Evolutionary conservation across 30 jellyfish, hydroid and myxozoan species (phyloP).

Genomic region (Calvadosia cruxmelitensis): DNA sequence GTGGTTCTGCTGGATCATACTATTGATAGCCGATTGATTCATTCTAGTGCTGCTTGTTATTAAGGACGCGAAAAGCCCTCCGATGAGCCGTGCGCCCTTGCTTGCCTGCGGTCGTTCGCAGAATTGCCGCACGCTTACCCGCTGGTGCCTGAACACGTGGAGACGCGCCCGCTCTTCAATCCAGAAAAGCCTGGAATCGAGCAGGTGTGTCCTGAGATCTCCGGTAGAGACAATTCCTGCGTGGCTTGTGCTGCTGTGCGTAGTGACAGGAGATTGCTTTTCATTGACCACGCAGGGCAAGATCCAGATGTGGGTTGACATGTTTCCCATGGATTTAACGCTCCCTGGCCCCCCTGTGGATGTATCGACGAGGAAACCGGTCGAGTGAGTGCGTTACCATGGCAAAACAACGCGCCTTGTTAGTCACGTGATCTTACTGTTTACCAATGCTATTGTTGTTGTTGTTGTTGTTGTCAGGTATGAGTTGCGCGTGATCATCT

Average conservation of each 20-base stretch:
- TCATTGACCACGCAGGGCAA: constrained; percentile 40
- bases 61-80: constrained; percentile 77
- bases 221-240: too few relatives aligned
- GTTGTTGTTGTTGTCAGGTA: constrained; percentile 12
- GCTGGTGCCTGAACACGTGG: constrained; percentile 92
- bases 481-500: constrained; percentile 65
- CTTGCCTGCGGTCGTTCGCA: constrained; percentile 55
- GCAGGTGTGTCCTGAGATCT: constrained; percentile 76
- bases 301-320: constrained; percentile 79
- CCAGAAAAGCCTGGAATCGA: constrained; percentile 86
- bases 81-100: constrained; percentile 90
- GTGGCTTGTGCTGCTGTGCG: neutral
- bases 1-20: too few relatives aligned
- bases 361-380: constrained; percentile 59
- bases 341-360: constrained; percentile 84
- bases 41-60: too few relatives aligned
- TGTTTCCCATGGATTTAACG: constrained; percentile 89
- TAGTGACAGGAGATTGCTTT: neutral
- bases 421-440: too few relatives aligned
- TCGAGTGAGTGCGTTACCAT: constrained; percentile 44
- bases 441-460: too few relatives aligned
- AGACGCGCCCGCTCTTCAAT: constrained; percentile 66
- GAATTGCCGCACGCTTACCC: constrained; percentile 75
- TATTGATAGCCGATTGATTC: too few relatives aligned
- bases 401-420: too few relatives aligned